phyloP scores from a whole-genome alignment of 1,140 invertebrate species.

The Drosophila watanabei region DNA sequence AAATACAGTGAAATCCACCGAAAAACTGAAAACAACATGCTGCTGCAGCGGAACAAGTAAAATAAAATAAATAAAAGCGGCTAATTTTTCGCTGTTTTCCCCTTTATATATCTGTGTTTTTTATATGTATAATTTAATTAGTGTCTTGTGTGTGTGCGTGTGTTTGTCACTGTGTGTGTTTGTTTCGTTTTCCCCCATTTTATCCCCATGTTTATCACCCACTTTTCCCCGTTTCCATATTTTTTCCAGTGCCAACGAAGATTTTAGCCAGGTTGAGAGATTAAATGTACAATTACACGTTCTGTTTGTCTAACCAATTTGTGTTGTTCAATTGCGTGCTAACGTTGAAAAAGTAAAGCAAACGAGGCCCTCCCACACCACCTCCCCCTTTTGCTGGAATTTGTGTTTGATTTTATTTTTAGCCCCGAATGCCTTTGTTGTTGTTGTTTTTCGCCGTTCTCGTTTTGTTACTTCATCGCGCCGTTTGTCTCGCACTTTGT shows the following conservation, averaged over 20 bases:
- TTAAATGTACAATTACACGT: slow-evolving; percentile 21
- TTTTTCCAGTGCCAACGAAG: slow-evolving; percentile 35
- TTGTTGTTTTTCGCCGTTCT: slow-evolving; percentile 43
- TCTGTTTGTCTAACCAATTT: slow-evolving; percentile 51
- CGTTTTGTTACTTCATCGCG: slow-evolving; percentile 52
- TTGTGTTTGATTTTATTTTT: slow-evolving; percentile 65
- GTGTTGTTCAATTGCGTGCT: slow-evolving; percentile 41
- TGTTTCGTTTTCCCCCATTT: slow-evolving; percentile 3
- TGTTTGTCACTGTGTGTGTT: slow-evolving; percentile 22
- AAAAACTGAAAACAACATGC: slow-evolving; percentile 54
- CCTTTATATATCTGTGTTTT: slow-evolving; percentile 56
- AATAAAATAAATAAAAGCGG: slow-evolving; percentile 47
- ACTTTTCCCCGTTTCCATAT: slow-evolving; percentile 5
- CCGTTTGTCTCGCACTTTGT: slow-evolving; percentile 56
- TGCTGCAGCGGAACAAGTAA: slow-evolving; percentile 84
- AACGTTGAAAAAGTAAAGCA: slow-evolving; percentile 21
- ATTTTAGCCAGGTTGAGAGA: slow-evolving; percentile 40
- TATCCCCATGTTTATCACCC: slow-evolving; percentile 4
- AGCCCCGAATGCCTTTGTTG: slow-evolving; percentile 35
- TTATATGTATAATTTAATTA: slow-evolving; percentile 68
- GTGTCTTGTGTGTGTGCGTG: slow-evolving; percentile 37
- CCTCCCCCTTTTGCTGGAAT: slow-evolving; percentile 22
- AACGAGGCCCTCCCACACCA: not conserved
- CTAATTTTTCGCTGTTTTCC: slow-evolving; percentile 47
- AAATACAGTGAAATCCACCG: slow-evolving; percentile 7